Evolutionary conservation across 2,888 invertebrate species (phyloP), one percentile per base, ranked within the genome.

Genomic region (Anoplius nigerrimus): DNA sequence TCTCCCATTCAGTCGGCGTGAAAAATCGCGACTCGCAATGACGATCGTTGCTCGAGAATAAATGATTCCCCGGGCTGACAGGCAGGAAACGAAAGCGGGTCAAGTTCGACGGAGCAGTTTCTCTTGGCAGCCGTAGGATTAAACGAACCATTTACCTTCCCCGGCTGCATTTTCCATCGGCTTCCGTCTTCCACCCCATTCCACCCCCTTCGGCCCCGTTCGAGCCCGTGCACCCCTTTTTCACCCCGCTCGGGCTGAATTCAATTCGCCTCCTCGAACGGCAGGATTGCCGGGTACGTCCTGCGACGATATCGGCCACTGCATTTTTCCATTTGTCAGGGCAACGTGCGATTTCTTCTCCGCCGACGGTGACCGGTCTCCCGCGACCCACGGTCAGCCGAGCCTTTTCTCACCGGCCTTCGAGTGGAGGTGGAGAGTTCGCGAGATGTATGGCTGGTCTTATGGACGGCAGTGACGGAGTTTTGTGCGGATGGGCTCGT

Each of bases 311-410:
- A 64, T 66, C 62, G 64, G 62, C 22, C 57, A 54, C 53, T 56
- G 55, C 62, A 68, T 66, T 74, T 69, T 74, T 67, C 66, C 61
- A 74, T 69, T 75, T 73, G 62, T 71, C 69, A 67, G 15, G 6
- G 55, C 27, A 58, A 67, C 62, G 20, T 60, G 54, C 62, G 65
- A 76, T 69, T 67, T 65, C 66, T 71, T 46, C 22, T 52, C 60
- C 57, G 27, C 34, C 34, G 59, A 20, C 43, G 1, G 4, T 13
- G 34, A 34, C 34, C 11, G 11, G 4, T 34, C 34, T 6, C 11
- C 11, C 34, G 34, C 34, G 42, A 42, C 42, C 16, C 11, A 18
- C 8, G 42, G 56, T 21, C 42, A 56, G 34, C 11, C 1, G 11
- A 6, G 8, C 34, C 11, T 56, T 42, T 42, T 56, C 56, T 11